Evolutionary conservation across 1,140 invertebrate species (phyloP).

Genomic region (Ceratina australensis): DNA sequence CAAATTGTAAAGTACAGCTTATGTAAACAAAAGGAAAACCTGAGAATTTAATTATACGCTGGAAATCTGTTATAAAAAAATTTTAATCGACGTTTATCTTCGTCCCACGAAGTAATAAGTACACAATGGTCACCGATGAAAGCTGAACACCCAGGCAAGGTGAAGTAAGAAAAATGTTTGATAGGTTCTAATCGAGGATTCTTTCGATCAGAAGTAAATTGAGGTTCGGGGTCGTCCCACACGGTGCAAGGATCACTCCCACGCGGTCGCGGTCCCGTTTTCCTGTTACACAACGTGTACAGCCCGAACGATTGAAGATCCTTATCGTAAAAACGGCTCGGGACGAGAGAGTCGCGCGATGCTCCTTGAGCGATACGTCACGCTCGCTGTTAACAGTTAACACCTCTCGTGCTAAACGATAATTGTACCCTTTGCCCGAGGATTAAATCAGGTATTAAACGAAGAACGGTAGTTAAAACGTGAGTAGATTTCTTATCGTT

Average conservation of each 20-base stretch:
- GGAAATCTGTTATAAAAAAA: too few relatives aligned
- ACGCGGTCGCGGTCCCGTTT: constrained; percentile 1
- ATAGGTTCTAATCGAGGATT: neutral
- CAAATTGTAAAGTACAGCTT: too few relatives aligned
- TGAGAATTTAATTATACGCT: too few relatives aligned
- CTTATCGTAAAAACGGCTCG: constrained; percentile 10
- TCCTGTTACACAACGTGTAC: constrained; percentile 10
- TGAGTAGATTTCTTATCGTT: too few relatives aligned
- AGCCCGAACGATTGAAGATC: too few relatives aligned
- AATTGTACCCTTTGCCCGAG: too few relatives aligned
- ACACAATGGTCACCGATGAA: neutral
- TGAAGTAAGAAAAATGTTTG: neutral
- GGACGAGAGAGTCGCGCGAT: neutral
- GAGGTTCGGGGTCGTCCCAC: neutral
- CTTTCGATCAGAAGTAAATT: constrained; percentile 34
- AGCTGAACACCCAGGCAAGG: neutral
- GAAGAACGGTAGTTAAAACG: too few relatives aligned
- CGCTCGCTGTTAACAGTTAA: too few relatives aligned
- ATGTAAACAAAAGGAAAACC: too few relatives aligned
- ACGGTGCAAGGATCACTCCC: constrained; percentile 16
- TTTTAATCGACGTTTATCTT: neutral
- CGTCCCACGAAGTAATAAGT: neutral
- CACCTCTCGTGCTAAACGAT: too few relatives aligned
- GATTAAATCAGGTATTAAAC: too few relatives aligned
- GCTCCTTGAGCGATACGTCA: too few relatives aligned